Base-by-base conservation (phyloP, 2,888 invertebrate species). In the Drosophila mimetica region DNA sequence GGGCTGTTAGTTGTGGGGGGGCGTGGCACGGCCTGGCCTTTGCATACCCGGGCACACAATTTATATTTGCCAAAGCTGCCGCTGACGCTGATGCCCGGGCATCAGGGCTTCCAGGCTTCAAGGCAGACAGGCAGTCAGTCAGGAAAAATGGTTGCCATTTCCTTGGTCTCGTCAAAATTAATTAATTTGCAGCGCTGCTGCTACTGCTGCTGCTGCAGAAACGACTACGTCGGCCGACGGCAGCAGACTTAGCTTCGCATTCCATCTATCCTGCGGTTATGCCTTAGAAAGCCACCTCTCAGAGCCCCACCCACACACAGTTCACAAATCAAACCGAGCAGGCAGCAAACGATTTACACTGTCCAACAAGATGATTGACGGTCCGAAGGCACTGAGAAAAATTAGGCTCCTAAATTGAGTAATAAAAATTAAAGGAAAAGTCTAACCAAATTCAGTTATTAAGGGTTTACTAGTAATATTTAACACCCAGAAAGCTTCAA, bases 11-110 rank as follows among this genome's bases (percentile, higher is more conserved):
- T 37, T 28, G 42, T 5, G 22, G 11, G 28, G 28, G 59, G 39
- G 51, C 57, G 20, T 34, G 41, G 36, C 60, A 25, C 25, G 81
- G 70, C 76, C 77, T 32, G 80, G 70, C 16, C 78, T 75, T 81
- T 81, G 87, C 81, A 81, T 81, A 84, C 58, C 71, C 51, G 44
- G 53, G 60, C 71, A 76, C 54, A 74, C 88, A 84, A 84, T 84
- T 84, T 88, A 84, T 84, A 84, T 86, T 88, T 88, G 88, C 83
- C 84, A 83, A 76, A 79, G 75, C 54, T 85, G 79, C 81, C 75
- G 67, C 71, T 71, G 74, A 76, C 59, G 53, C 39, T 61, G 66
- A 53, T 46, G 75, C 46, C 32, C 42, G 32, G 63, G 51, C 51
- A 44, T 46, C 28, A 18, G 53, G 67, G 63, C 47, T 48, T 48